Percentiles rank a stretch among this genome's conserved stretches.
These are phyloP conservation scores for Phoebastria nigripes DNA, from an alignment of 2,797 vertebrate genomes.

Conservation along the genomic window DNA sequence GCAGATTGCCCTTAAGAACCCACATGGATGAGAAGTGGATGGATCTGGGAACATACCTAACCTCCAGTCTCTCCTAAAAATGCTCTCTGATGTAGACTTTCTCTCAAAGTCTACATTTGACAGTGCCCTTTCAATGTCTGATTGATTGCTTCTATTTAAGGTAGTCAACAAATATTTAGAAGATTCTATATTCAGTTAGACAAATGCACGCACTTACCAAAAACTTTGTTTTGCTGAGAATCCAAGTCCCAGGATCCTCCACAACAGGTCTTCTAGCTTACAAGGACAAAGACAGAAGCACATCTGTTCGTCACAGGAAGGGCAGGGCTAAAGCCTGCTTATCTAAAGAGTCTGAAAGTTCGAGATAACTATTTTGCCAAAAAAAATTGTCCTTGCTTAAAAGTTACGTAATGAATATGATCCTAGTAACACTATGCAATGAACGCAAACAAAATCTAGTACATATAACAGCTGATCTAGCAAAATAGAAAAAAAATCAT, in stretches of 20 bases:
- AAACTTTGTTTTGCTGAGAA: neutral
- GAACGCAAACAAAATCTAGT: neutral
- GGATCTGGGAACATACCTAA: neutral
- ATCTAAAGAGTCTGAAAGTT: constrained; percentile 26
- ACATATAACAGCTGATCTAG: neutral
- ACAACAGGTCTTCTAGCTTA: neutral
- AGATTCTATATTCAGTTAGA: neutral
- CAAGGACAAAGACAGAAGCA: neutral
- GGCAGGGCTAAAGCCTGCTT: constrained; percentile 52
- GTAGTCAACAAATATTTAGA: neutral
- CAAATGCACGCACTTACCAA: constrained; percentile 23
- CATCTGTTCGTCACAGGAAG: constrained; percentile 4
- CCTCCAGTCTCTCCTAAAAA: neutral
- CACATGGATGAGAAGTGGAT: neutral
- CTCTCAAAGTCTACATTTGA: neutral
- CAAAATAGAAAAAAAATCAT: neutral
- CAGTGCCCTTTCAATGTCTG: neutral
- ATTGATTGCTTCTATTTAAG: neutral
- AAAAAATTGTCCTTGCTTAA: neutral
- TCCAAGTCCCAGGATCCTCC: neutral
- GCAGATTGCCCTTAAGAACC: neutral
- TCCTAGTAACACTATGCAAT: neutral
- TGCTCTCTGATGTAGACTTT: neutral
- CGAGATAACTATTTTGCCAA: neutral
- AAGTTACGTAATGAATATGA: neutral